These are phyloP conservation scores for Zoanthus sansibaricus DNA, from an alignment of 92 coral and sea anemone species.

Conservation along the genomic window DNA sequence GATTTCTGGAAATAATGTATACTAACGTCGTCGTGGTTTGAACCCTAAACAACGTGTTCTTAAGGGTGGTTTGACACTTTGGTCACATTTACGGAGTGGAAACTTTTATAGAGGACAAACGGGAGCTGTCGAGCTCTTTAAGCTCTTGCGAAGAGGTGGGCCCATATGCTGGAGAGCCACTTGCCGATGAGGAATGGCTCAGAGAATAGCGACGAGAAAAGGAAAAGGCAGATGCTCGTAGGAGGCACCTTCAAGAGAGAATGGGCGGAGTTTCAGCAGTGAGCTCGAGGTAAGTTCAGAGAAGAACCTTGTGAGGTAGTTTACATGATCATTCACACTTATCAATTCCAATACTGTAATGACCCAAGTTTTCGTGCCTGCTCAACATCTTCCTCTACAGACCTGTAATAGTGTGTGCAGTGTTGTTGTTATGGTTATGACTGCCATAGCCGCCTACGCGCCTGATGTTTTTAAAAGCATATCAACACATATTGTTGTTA, in stretches of 20 bases:
- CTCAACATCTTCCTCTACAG: constrained; percentile 38
- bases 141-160: no score
- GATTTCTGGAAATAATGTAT: no score
- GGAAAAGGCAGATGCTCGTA: constrained; percentile 15
- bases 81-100: no score
- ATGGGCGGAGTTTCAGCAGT: neutral
- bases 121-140: no score
- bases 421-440: neutral
- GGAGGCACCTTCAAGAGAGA: constrained; percentile 10
- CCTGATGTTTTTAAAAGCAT: neutral
- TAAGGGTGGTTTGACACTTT: no score
- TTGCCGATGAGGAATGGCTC: constrained; percentile 19
- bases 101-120: no score
- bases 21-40: no score
- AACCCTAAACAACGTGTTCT: no score
- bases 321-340: neutral
- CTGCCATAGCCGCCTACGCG: neutral
- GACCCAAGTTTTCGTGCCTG: neutral
- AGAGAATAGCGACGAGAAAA: neutral
- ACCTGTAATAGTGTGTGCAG: constrained; percentile 39
- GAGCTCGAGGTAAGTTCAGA: neutral
- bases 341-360: no score
- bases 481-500: neutral
- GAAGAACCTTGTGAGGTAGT: neutral
- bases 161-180: neutral